Evolutionary conservation across 2,113 vertebrate genomes (phyloP).

Genomic region (Orthonyx spaldingii): DNA sequence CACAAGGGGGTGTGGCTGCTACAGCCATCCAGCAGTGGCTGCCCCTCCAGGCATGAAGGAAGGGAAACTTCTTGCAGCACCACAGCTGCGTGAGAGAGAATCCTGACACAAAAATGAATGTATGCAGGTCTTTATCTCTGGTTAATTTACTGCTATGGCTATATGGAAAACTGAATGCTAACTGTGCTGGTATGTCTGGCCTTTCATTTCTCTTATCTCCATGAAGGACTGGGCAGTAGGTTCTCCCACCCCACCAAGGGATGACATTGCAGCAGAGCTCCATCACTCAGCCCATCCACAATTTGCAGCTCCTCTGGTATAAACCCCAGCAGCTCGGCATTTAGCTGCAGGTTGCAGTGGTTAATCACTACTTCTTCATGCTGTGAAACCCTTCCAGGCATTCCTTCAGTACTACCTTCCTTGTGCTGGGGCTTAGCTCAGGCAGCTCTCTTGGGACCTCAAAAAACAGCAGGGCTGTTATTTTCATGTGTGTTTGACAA

Average conservation of each 20-base stretch:
- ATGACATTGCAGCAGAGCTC: not conserved
- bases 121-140: not conserved
- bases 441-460: not conserved
- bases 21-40: not conserved
- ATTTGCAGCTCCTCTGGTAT: not conserved
- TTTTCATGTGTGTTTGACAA: not conserved
- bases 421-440: not conserved
- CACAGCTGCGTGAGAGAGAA: not conserved
- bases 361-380: not conserved
- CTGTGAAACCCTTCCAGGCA: not conserved
- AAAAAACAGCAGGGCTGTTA: not conserved
- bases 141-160: not conserved
- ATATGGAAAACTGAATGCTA: not conserved
- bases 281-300: not conserved
- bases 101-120: not conserved
- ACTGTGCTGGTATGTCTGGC: not conserved
- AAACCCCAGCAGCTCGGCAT: not conserved
- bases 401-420: not conserved
- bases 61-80: not conserved
- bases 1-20: accelerated
- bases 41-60: accelerated
- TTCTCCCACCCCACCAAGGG: not conserved
- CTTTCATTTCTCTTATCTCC: not conserved
- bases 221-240: accelerated
- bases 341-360: not conserved